These are phyloP conservation scores for Diarsia brunnea DNA, from an alignment of 2,888 invertebrate genomes.

Conservation along the genomic window DNA sequence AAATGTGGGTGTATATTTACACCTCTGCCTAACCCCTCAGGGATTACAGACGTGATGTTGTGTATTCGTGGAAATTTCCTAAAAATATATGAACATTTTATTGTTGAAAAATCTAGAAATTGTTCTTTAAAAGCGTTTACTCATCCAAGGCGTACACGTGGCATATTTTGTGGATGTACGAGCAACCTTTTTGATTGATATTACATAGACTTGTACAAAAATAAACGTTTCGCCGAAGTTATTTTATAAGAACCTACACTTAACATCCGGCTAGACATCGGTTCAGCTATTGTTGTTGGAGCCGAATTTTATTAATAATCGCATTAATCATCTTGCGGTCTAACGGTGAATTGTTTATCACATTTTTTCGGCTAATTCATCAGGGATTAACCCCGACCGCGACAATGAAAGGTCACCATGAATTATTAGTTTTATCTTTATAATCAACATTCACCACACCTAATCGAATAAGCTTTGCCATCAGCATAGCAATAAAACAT, in stretches of 20 bases:
- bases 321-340: slow-evolving; percentile 15
- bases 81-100: not conserved
- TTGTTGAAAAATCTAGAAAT: slow-evolving; percentile 17
- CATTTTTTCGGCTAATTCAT: slow-evolving; percentile 18
- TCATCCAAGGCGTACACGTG: slow-evolving; percentile 44
- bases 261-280: slow-evolving; percentile 32
- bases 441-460: not conserved
- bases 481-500: not conserved
- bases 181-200: slow-evolving; percentile 58
- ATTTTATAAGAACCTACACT: slow-evolving; percentile 34
- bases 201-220: slow-evolving; percentile 42
- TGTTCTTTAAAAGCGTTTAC: not conserved
- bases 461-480: not conserved
- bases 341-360: slow-evolving; percentile 8
- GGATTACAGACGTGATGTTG: no score
- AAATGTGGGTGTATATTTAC: no score
- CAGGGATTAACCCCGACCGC: not conserved
- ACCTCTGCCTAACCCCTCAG: no score
- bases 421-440: not conserved
- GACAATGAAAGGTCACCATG: not conserved
- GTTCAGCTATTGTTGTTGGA: slow-evolving; percentile 27
- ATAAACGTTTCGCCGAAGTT: slow-evolving; percentile 30
- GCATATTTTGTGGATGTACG: slow-evolving; percentile 7
- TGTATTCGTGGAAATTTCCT: not conserved
- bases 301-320: slow-evolving; percentile 10